Conservation (phyloP, 2,888 invertebrate genomes). For the Salpingus planirostris region DNA sequence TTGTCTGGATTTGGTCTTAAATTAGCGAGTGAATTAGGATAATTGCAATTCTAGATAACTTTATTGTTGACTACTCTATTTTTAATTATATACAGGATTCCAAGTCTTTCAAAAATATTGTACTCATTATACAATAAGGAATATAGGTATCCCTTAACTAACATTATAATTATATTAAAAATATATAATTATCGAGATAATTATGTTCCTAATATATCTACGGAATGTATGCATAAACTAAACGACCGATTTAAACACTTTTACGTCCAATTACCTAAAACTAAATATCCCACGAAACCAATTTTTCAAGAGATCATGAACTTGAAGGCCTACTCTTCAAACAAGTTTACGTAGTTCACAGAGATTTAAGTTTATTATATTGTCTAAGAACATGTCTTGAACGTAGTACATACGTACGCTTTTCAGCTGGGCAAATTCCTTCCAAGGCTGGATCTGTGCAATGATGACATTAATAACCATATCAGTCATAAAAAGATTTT, state of each 20-base stretch:
- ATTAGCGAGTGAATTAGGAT: no score
- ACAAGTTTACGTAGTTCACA: neutral
- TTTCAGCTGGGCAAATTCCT: no score
- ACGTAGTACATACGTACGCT: neutral
- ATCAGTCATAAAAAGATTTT: no score
- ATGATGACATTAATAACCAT: no score
- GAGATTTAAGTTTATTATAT: neutral
- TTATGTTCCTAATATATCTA: neutral
- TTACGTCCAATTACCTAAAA: neutral
- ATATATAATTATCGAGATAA: neutral
- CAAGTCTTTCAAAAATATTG: neutral
- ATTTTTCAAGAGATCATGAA: neutral
- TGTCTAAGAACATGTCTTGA: neutral
- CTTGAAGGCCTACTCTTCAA: neutral
- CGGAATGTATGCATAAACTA: neutral
- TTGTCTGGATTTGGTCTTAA: no score
- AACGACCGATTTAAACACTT: neutral
- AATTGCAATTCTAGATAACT: no score
- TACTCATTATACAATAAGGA: neutral
- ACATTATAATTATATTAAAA: slow-evolving; percentile 1
- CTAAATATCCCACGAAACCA: neutral
- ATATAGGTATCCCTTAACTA: neutral
- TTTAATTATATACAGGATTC: neutral
- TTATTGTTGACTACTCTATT: neutral
- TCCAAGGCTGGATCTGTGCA: no score